Evolutionary conservation across 2,797 vertebrate genomes (phyloP).

Genomic region (Limnodromus scolopaceus): DNA sequence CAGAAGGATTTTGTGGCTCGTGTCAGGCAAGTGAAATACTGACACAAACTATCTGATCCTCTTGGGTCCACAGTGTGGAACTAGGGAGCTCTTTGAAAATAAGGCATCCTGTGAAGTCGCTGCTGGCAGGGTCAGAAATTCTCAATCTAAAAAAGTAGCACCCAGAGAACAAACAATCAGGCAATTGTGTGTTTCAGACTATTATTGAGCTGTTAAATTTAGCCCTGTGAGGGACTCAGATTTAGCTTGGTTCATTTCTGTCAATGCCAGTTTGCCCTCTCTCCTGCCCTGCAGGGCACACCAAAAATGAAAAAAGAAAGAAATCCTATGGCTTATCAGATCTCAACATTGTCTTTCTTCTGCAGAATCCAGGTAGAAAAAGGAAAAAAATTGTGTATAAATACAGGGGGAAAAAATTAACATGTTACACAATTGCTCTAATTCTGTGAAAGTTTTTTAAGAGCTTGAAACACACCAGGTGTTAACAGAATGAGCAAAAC

Average conservation of each 20-base stretch:
- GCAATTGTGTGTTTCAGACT: not conserved
- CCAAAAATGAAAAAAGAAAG: not conserved
- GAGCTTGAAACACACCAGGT: not conserved
- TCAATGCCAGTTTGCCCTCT: slow-evolving; percentile 7
- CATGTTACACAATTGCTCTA: not conserved
- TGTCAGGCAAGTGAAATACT: not conserved
- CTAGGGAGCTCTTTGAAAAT: slow-evolving; percentile 16
- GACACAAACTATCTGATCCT: not conserved
- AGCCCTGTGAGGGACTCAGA: not conserved
- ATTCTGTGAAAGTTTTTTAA: not conserved
- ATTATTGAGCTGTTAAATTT: slow-evolving; percentile 22
- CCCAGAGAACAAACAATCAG: slow-evolving; percentile 38
- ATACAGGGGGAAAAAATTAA: not conserved
- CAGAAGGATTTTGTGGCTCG: not conserved
- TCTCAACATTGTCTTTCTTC: not conserved
- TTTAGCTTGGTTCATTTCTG: slow-evolving; percentile 11
- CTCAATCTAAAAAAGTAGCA: not conserved
- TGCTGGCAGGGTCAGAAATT: slow-evolving; percentile 38
- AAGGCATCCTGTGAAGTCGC: slow-evolving; percentile 5
- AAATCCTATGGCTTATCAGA: not conserved
- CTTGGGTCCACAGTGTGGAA: not conserved
- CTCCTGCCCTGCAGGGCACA: not conserved
- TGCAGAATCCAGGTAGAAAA: not conserved
- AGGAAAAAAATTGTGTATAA: not conserved
- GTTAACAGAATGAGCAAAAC: not conserved